A percentile compares a stretch with the other conserved stretches of the same genome.
Conservation (phyloP, 2,888 invertebrate species). For the Apodemia hepburni region DNA sequence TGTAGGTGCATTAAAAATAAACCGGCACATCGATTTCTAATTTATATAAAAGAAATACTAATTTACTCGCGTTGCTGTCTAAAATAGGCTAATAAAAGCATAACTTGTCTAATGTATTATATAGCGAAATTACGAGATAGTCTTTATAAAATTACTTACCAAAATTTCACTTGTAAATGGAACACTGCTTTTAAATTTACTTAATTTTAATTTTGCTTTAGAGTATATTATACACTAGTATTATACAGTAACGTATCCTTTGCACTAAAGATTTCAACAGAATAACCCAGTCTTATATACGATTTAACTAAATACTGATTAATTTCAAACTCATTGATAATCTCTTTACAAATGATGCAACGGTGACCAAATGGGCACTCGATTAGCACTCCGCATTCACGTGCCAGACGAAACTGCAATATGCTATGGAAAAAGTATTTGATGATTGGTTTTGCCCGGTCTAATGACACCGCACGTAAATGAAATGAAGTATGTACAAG, state of each 20-base stretch:
- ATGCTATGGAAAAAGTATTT: neutral
- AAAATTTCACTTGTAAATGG: slow-evolving; percentile 1
- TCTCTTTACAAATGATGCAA: slow-evolving; percentile 10
- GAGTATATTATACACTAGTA: neutral
- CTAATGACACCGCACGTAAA: neutral
- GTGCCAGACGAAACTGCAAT: neutral
- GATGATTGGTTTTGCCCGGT: slow-evolving; percentile 7
- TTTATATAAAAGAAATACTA: neutral
- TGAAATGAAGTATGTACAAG: neutral
- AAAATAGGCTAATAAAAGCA: neutral
- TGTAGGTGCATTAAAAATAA: neutral
- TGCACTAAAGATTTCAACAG: neutral
- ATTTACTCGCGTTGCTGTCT: too few relatives aligned
- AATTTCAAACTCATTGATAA: neutral
- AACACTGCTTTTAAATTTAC: neutral
- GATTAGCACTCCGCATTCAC: neutral
- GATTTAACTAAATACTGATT: neutral
- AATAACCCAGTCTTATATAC: slow-evolving; percentile 3
- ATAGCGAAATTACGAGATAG: neutral
- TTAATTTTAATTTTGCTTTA: neutral
- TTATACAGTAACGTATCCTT: neutral
- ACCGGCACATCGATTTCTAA: neutral
- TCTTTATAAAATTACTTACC: neutral
- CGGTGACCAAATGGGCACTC: neutral
- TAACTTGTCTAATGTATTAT: neutral